Percentiles rank a stretch among this genome's conserved stretches.
phyloP scores from a whole-genome alignment of 2,888 invertebrate species.

The Luffia ferchaultella region DNA sequence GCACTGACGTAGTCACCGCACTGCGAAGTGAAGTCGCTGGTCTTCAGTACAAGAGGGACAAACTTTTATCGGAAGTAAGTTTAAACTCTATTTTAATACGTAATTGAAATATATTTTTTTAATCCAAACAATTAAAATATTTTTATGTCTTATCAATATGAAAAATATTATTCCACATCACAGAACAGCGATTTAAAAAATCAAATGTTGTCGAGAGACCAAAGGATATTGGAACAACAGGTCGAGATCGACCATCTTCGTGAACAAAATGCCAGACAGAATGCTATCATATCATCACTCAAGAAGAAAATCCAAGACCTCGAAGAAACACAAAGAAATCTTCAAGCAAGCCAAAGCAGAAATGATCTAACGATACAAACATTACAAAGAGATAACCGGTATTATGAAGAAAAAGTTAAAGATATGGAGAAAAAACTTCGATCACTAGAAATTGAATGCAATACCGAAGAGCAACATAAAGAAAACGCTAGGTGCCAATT shows the following conservation, averaged over 20 bases:
- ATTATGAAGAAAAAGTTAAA: constrained; percentile 78
- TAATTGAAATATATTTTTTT: too few relatives aligned
- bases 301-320: constrained; percentile 81
- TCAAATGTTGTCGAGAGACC: constrained; percentile 74
- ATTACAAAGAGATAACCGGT: constrained; percentile 74
- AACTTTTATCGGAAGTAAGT: constrained; percentile 76
- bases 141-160: too few relatives aligned
- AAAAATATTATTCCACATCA: constrained; percentile 20
- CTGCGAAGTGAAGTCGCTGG: constrained; percentile 86
- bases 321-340: constrained; percentile 78
- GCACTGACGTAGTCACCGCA: constrained; percentile 76
- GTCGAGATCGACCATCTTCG: constrained; percentile 81
- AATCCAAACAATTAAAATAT: too few relatives aligned
- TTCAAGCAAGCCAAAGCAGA: constrained; percentile 69
- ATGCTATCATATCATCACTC: constrained; percentile 79
- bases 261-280: constrained; percentile 85
- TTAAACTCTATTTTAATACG: too few relatives aligned
- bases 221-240: constrained; percentile 77
- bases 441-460: constrained; percentile 74
- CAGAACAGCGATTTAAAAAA: constrained; percentile 77
- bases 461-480: constrained; percentile 78
- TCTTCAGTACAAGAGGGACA: constrained; percentile 84
- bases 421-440: constrained; percentile 79
- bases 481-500: constrained; percentile 73
- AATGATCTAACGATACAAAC: constrained; percentile 78